phyloP scores from a whole-genome alignment of 2,888 invertebrate species.

The Melipona bicolor region DNA sequence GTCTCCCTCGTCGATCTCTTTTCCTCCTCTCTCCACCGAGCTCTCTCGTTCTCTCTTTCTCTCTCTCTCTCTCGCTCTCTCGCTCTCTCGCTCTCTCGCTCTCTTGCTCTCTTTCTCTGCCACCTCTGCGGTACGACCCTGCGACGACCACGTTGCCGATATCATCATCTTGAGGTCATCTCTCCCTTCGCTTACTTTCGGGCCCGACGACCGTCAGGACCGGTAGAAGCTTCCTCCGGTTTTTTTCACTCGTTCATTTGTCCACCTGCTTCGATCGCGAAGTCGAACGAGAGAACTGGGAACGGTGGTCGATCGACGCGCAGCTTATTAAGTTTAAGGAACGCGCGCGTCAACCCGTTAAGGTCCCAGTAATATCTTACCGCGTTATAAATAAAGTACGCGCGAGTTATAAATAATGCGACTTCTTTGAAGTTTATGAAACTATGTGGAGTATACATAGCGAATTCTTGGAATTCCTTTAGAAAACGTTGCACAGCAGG shows the following conservation, averaged over 20 bases:
- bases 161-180: slow-evolving; percentile 71
- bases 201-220: slow-evolving; percentile 51
- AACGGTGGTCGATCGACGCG: no score
- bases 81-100: background rate
- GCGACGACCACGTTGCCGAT: slow-evolving; percentile 71
- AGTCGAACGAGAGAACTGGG: background rate
- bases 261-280: slow-evolving; percentile 26
- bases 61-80: slow-evolving; percentile 10
- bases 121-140: slow-evolving; percentile 51
- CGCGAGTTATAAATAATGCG: no score
- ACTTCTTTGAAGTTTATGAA: background rate
- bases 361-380: background rate
- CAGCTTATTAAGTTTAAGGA: background rate
- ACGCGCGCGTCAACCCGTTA: background rate
- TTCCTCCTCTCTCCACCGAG: slow-evolving; percentile 27
- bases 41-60: background rate
- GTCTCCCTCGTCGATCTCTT: slow-evolving; percentile 65
- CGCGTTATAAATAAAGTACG: no score
- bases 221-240: slow-evolving; percentile 41
- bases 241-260: slow-evolving; percentile 36
- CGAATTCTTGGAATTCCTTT: background rate
- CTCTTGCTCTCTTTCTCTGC: background rate
- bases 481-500: no score
- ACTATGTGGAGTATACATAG: background rate
- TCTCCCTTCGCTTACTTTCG: slow-evolving; percentile 61